Base-by-base conservation (phyloP, 1,140 invertebrate genomes). In the Apolygus lucorum region DNA sequence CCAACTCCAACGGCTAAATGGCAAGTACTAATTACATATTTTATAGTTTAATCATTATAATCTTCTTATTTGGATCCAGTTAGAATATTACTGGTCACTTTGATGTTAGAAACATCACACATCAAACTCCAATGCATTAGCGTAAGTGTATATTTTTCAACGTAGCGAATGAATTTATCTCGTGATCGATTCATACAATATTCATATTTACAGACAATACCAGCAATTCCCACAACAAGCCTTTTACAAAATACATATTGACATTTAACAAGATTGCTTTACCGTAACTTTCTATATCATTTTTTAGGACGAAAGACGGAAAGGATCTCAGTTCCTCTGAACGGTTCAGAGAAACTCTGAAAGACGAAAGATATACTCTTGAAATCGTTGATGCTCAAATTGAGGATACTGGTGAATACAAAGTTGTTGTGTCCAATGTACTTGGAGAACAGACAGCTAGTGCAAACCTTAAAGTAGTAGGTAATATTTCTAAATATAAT, bases 1-100 rank as follows among this genome's bases (percentile, higher is more conserved):
- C 91, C 91, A 26, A 85, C 87, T 70, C 90, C 91, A 0, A 85
- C 86, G 52, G 88, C 86, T 1, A 86, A 86, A 74, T 95, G 92
- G 90, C 87, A 72, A 70, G 68, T 71, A 17, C 17, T 24, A 67
- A 22, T 21, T 63, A 11, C 14, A 1, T 8, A 27, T 68, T n/a
- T 65, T 29, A 17, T 25, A 17, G 2, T 25, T 22, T 28, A 29
- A 26, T 27, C 2, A 68, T 62, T 21, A 24, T n/a, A n/a, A n/a
- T n/a, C n/a, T n/a, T n/a, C n/a, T n/a, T n/a, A n/a, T n/a, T n/a
- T n/a, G n/a, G n/a, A n/a, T n/a, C n/a, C n/a, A n/a, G n/a, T n/a
- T n/a, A n/a, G n/a, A n/a, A n/a, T n/a, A n/a, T n/a, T n/a, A n/a
- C n/a, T n/a, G n/a, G n/a, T n/a, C n/a, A n/a, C n/a, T n/a, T n/a